Base-by-base conservation (phyloP, 2,888 invertebrate species). In the Ectemnius cavifrons region DNA sequence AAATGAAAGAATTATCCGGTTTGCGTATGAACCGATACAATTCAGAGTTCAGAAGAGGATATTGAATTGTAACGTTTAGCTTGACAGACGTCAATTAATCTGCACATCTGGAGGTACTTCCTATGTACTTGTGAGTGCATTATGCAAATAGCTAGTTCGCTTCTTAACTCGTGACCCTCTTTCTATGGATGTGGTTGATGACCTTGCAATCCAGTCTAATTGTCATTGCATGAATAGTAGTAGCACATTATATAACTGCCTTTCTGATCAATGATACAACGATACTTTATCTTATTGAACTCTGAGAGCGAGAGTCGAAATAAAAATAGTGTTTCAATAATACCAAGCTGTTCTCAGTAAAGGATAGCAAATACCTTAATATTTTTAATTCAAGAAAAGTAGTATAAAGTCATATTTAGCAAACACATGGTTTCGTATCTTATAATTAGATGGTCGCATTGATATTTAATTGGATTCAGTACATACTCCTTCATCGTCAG, bases 401-500 rank as follows among this genome's bases (percentile, higher is more conserved):
- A 37, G 8, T 0, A 8, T 37, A 11, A 37, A 37, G 11, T 37
- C 11, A 37, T 37, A 8, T 11, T 37, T 37, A 37, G 37, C 11
- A 37, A 37, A 11, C 11, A 37, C 11, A 11, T 6, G 16, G 52
- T 52, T 37, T 37, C 4, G 13, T n/a, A 5, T 63, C 28, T 23
- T 23, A 20, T 20, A 3, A 20, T 27, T 23, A 2, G 49, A 13
- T 20, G 14, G 16, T 4, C 45, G 2, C 27, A 46, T 4, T 57
- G 62, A 61, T 60, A 60, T 37, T 20, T 45, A 8, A 47, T 52
- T 11, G 18, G 62, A n/a, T n/a, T 20, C 57, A 58, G 28, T 71
- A 85, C 88, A 46, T 85, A 90, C 91, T 83, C 86, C 86, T 81
- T 91, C 90, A 59, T 90, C 90, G 71, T 90, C 90, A 28, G 89